Conservation (phyloP, 64 coral and sea anemone species). For the Pachyseris speciosa region DNA sequence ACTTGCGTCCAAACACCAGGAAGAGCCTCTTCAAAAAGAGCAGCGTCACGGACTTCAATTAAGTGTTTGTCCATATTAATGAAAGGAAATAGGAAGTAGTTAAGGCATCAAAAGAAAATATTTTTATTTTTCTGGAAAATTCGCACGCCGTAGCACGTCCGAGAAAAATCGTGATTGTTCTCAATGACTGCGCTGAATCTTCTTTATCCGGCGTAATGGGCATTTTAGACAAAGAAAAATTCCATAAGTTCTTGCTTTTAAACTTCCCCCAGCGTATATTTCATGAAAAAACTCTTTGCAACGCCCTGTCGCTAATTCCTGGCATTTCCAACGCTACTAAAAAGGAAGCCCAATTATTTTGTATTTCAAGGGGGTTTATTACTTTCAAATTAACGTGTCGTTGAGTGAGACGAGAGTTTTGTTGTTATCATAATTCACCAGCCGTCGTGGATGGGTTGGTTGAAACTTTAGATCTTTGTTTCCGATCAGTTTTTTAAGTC, state of each 20-base stretch:
- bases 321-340: not conserved
- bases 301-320: not conserved
- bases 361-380: not conserved
- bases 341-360: not conserved
- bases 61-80: not conserved
- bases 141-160: slow-evolving; percentile 1
- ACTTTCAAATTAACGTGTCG: not conserved
- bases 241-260: not conserved
- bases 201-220: not conserved
- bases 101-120: not conserved
- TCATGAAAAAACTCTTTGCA: not conserved
- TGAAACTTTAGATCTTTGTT: not conserved
- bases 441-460: not conserved
- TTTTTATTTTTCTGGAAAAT: not conserved
- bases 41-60: not conserved
- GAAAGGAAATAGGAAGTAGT: slow-evolving; percentile 33
- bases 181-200: not conserved
- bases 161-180: not conserved
- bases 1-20: not conserved
- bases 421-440: not conserved
- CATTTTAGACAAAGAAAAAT: not conserved
- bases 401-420: slow-evolving; percentile 15
- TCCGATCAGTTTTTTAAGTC: not conserved
- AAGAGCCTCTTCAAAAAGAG: not conserved
- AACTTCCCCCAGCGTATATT: not conserved